Conservation (phyloP, 2,888 invertebrate species). For the Ceraclea dissimilis region DNA sequence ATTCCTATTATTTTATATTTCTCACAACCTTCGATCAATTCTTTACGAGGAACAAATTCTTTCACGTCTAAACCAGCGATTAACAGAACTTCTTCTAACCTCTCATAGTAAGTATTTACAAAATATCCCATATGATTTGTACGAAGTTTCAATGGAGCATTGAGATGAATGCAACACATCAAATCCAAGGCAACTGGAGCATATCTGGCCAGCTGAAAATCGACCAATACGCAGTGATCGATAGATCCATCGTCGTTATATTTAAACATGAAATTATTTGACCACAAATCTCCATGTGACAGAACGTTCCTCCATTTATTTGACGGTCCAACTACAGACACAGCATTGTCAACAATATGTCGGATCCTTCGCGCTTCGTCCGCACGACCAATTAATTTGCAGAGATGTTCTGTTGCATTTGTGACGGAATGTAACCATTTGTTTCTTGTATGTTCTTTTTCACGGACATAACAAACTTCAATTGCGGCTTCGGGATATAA, state of each 20-base stretch:
- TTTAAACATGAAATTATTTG: slow-evolving; percentile 54
- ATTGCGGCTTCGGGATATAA: slow-evolving; percentile 29
- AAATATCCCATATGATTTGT: slow-evolving; percentile 37
- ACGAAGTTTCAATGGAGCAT: slow-evolving; percentile 43
- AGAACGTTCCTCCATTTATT: slow-evolving; percentile 43
- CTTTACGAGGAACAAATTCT: slow-evolving; percentile 36
- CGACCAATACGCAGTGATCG: slow-evolving; percentile 55
- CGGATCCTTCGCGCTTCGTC: slow-evolving; percentile 27
- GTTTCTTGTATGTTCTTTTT: slow-evolving; percentile 33
- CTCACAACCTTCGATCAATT: slow-evolving; percentile 41
- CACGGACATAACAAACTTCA: slow-evolving; percentile 28
- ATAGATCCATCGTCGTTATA: slow-evolving; percentile 37
- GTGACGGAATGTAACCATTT: slow-evolving; percentile 38
- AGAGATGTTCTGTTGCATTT: slow-evolving; percentile 34
- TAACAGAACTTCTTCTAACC: slow-evolving; percentile 39
- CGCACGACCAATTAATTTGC: slow-evolving; percentile 32
- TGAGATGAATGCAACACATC: slow-evolving; percentile 48
- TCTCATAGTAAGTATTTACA: slow-evolving; percentile 45
- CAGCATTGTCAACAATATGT: slow-evolving; percentile 32
- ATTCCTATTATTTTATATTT: slow-evolving; percentile 48
- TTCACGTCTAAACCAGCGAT: slow-evolving; percentile 36
- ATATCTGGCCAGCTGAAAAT: slow-evolving; percentile 61
- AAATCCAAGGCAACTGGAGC: slow-evolving; percentile 61
- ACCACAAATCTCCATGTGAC: slow-evolving; percentile 57
- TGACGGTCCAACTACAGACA: slow-evolving; percentile 33